Conservation (phyloP, 2,113 vertebrate species). For the Chloroceryle aenea region DNA sequence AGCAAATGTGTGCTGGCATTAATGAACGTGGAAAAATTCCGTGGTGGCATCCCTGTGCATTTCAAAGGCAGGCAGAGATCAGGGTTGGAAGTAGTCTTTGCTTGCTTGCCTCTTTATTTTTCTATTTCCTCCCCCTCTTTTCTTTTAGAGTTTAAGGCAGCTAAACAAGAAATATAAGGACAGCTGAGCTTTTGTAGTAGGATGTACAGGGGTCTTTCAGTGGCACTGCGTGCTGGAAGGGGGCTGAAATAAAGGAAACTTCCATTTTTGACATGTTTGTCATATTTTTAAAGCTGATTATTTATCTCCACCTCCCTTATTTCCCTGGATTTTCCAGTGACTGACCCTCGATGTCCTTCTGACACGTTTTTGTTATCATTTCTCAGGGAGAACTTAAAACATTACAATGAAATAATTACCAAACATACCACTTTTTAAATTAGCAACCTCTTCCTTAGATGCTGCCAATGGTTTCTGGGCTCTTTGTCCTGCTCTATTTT, state of each 20-base stretch:
- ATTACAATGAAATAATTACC: background rate
- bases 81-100: background rate
- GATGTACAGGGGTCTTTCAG: background rate
- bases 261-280: background rate
- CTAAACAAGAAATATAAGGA: background rate
- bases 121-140: background rate
- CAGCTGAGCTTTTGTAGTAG: background rate
- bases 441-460: background rate
- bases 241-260: background rate
- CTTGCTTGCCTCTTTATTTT: no score
- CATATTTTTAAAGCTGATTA: background rate
- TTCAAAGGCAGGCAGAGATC: background rate
- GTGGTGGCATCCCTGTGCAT: background rate
- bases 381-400: background rate
- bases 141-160: background rate
- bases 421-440: background rate
- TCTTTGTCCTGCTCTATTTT: background rate
- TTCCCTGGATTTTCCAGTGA: background rate
- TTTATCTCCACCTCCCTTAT: background rate
- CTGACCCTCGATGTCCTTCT: background rate
- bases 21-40: background rate
- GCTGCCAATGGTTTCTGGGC: background rate
- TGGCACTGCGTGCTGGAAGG: background rate
- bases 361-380: background rate
- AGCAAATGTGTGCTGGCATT: background rate